Conservation (phyloP, 1,140 invertebrate genomes). For the Lethrus apterus region DNA sequence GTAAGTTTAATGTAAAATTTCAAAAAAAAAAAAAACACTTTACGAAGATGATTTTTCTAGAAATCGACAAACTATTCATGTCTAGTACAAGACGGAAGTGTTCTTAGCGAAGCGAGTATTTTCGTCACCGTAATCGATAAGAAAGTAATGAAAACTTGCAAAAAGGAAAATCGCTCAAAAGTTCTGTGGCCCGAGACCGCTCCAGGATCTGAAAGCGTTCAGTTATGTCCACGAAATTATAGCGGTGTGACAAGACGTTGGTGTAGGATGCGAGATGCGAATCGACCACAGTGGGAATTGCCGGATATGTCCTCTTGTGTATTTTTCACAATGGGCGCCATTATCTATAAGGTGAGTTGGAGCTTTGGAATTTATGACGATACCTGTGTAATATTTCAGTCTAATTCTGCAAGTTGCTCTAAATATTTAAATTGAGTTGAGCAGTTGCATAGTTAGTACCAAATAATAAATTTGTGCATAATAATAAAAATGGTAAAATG, state of each 20-base stretch:
- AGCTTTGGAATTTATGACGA: too few species aligned
- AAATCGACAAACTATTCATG: slow-evolving; percentile 59
- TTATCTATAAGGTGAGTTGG: slow-evolving; percentile 57
- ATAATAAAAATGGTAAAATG: too few species aligned
- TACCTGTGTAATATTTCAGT: too few species aligned
- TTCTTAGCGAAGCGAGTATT: slow-evolving; percentile 49
- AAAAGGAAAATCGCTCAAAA: slow-evolving; percentile 41
- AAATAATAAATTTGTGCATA: too few species aligned
- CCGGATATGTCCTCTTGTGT: slow-evolving; percentile 69
- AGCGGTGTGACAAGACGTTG: slow-evolving; percentile 46
- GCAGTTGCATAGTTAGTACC: too few species aligned
- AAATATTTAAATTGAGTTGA: too few species aligned
- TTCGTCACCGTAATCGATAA: slow-evolving; percentile 54
- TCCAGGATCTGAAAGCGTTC: slow-evolving; percentile 50
- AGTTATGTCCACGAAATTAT: slow-evolving; percentile 51
- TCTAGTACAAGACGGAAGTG: slow-evolving; percentile 47
- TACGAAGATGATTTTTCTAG: slow-evolving; percentile 36
- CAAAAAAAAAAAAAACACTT: not conserved
- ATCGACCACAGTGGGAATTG: slow-evolving; percentile 58
- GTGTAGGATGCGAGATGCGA: slow-evolving; percentile 50
- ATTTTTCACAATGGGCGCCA: slow-evolving; percentile 52
- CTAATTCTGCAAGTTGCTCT: too few species aligned
- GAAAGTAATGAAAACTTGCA: slow-evolving; percentile 49
- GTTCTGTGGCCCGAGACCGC: slow-evolving; percentile 55
- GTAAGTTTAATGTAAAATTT: slow-evolving; percentile 41